Evolutionary conservation across 2,113 vertebrate species (phyloP).

Genomic region (Gymnobelideus leadbeateri): DNA sequence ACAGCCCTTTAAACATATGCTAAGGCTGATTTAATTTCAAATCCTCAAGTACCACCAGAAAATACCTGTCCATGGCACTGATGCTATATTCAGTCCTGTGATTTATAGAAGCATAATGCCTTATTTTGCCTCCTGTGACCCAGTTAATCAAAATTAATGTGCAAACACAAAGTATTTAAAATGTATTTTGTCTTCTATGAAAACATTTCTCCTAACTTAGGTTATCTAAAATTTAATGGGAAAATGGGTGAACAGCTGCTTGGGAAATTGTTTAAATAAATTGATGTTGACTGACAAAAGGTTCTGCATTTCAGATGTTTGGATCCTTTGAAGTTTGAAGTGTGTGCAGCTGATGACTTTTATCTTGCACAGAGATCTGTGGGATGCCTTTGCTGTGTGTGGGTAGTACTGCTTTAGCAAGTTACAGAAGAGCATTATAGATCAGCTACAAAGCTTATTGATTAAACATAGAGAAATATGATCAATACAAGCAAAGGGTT

Average conservation of each 20-base stretch:
- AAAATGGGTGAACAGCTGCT: conserved; percentile 69
- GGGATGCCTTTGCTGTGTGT: background rate
- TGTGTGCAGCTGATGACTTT: conserved; percentile 18
- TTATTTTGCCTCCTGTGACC: background rate
- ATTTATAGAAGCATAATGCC: background rate
- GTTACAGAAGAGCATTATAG: background rate
- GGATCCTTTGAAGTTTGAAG: conserved; percentile 4
- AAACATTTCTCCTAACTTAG: background rate
- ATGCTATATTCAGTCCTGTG: fast-evolving
- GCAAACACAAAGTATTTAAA: conserved; percentile 51
- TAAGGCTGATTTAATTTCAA: background rate
- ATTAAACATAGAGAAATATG: background rate
- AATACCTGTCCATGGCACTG: background rate
- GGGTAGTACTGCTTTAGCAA: fast-evolving
- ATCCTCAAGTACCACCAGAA: background rate
- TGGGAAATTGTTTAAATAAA: conserved; percentile 65
- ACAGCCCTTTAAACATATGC: background rate
- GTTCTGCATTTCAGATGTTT: conserved; percentile 13
- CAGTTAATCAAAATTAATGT: conserved; percentile 46
- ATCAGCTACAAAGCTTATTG: background rate
- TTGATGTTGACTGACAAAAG: conserved; percentile 7
- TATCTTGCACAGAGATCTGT: background rate
- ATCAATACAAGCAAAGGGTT: background rate
- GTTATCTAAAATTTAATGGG: conserved; percentile 20
- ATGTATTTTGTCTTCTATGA: conserved; percentile 11